Base-by-base conservation (phyloP, 2,888 invertebrate genomes). In the Xestia xanthographa region DNA sequence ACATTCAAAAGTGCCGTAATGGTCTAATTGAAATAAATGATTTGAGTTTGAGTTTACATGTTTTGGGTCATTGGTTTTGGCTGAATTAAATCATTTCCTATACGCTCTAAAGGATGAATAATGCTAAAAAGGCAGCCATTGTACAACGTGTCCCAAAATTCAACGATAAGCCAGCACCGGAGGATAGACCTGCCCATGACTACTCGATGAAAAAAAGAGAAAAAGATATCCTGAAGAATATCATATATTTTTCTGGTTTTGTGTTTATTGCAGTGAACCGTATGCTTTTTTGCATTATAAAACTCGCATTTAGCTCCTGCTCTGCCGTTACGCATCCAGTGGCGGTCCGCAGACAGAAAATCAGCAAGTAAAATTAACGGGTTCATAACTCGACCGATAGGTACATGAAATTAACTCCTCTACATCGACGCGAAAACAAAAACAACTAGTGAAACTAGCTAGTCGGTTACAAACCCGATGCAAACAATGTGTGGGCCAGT, bases 391-490 rank as follows among this genome's bases (percentile, higher is more conserved):
- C 22, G 4, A 2, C 12, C 17, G 17, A 22, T n/a, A n/a, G n/a
- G n/a, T 17, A 5, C 1, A 9, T 6, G 20, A 53, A 68, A 78
- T 77, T 56, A 5, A 75, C 0, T 77, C 9, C 56, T 45, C 29
- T 20, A 6, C 38, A 29, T 17, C 20, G 14, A n/a, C 29, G 22
- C 68, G 68, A 75, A 78, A 75, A n/a, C n/a, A n/a, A n/a, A n/a
- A n/a, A 66, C 26, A 12, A 29, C 11, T 17, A 17, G 5, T 38
- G 6, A 17, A 45, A 45, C 26, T 45, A 29, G 11, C 22, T 17
- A 38, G 22, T 38, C 11, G 20, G 0, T 71, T 50, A n/a, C n/a
- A n/a, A n/a, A 58, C 26, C n/a, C 6, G 17, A 12, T 17, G 34
- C 22, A 22, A 22, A 17, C n/a, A 9, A n/a, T 26, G 0, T 22